A percentile compares a stretch with the other conserved stretches of the same genome.
Conservation (phyloP, 2,113 vertebrate genomes). For the Tor tambroides region DNA sequence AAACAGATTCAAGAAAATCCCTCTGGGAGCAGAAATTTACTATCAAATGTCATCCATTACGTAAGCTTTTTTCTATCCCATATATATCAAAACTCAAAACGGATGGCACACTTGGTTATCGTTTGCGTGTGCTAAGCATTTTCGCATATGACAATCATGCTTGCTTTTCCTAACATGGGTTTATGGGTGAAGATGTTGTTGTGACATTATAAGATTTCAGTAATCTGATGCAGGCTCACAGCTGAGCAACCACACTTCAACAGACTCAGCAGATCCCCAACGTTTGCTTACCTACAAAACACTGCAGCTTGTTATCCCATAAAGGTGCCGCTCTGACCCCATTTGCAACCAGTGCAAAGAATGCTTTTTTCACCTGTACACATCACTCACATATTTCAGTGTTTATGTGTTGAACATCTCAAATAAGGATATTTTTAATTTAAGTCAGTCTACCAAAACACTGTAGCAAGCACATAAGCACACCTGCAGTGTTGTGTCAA, state of each 20-base stretch:
- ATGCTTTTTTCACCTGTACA: slow-evolving; percentile 87
- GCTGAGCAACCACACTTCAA: slow-evolving; percentile 48
- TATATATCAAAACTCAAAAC: background rate
- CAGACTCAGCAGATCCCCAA: background rate
- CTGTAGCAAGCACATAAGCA: background rate
- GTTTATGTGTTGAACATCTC: background rate
- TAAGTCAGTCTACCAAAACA: background rate
- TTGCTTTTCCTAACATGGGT: background rate
- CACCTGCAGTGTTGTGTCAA: slow-evolving; percentile 88
- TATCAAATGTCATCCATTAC: background rate
- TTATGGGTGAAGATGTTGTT: slow-evolving; percentile 19
- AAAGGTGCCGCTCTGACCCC: slow-evolving; percentile 85
- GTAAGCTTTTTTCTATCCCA: background rate
- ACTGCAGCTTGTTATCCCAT: slow-evolving; percentile 84
- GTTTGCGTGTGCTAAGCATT: background rate
- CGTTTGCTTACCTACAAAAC: slow-evolving; percentile 82
- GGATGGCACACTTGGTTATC: background rate
- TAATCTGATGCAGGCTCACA: slow-evolving; percentile 48
- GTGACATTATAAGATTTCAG: slow-evolving; percentile 49
- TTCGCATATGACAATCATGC: background rate
- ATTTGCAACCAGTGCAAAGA: slow-evolving; percentile 85
- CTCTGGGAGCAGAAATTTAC: background rate
- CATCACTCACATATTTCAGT: background rate
- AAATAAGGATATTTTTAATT: background rate
- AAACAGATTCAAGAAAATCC: background rate